Evolutionary conservation across 2,888 invertebrate genomes (phyloP).

Genomic region (Boloria euphrosyne): DNA sequence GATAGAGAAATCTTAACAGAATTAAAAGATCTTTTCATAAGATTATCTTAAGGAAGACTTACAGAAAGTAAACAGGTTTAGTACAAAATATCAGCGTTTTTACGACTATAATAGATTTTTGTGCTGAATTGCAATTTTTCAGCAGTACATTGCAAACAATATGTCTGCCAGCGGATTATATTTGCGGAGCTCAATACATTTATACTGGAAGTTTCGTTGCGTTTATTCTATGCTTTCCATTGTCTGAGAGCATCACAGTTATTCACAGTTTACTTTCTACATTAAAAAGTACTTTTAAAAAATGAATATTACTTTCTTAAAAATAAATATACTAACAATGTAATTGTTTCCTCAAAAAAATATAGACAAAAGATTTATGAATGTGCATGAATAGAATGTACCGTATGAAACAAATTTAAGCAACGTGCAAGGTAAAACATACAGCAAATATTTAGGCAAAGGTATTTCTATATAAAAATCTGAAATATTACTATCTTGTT

Average conservation of each 20-base stretch:
- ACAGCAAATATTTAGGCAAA: slow-evolving; percentile 13
- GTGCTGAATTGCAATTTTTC: slow-evolving; percentile 61
- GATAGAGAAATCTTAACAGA: background rate
- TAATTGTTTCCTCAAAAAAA: slow-evolving; percentile 9
- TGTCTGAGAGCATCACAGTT: slow-evolving; percentile 70
- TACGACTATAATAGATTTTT: slow-evolving; percentile 20
- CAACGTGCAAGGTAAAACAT: slow-evolving; percentile 5
- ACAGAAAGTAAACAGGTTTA: background rate
- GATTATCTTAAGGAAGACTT: slow-evolving; percentile 9
- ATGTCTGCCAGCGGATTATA: slow-evolving; percentile 63
- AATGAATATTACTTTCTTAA: slow-evolving; percentile 24
- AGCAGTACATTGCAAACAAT: slow-evolving; percentile 66
- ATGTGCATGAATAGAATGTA: background rate
- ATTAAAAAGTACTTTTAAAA: slow-evolving; percentile 30
- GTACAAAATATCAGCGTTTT: slow-evolving; percentile 17
- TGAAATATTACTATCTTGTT: slow-evolving; percentile 26
- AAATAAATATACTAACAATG: slow-evolving; percentile 1
- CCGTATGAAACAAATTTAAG: background rate
- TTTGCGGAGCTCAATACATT: slow-evolving; percentile 69
- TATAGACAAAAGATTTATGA: background rate
- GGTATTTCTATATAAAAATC: slow-evolving; percentile 28
- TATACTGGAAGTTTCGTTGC: slow-evolving; percentile 59
- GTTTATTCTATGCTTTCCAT: slow-evolving; percentile 67
- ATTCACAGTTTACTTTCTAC: slow-evolving; percentile 44
- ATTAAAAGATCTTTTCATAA: slow-evolving; percentile 8